phyloP scores from a whole-genome alignment of 2,888 invertebrate genomes.

The Rhagophthalmus giganteus region DNA sequence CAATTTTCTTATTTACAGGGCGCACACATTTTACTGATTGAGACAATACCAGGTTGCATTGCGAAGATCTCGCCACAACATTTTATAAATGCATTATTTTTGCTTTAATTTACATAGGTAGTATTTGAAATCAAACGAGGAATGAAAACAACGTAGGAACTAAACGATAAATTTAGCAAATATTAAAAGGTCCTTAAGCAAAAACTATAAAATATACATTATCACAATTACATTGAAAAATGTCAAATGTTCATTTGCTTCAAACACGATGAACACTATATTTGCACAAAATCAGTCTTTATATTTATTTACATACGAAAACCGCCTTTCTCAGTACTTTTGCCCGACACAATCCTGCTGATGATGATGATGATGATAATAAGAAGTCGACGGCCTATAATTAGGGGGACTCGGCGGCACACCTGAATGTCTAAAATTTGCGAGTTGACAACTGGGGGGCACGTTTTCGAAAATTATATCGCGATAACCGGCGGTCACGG shows the following conservation, averaged over 20 bases:
- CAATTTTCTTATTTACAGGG: slow-evolving; percentile 43
- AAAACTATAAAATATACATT: slow-evolving; percentile 17
- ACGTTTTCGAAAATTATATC: slow-evolving; percentile 54
- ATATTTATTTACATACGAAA: slow-evolving; percentile 33
- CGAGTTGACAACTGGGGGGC: slow-evolving; percentile 55
- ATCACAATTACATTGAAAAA: slow-evolving; percentile 42
- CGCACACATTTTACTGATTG: slow-evolving; percentile 35
- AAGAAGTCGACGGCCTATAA: slow-evolving; percentile 58
- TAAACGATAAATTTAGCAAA: slow-evolving; percentile 3
- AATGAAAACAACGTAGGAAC: slow-evolving; percentile 29
- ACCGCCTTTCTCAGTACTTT: slow-evolving; percentile 49
- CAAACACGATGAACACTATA: slow-evolving; percentile 14
- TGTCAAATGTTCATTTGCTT: slow-evolving; percentile 32
- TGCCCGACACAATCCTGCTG: slow-evolving; percentile 65
- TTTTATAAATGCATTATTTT: slow-evolving; percentile 43
- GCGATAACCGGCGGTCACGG: slow-evolving; percentile 43
- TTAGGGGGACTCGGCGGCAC: slow-evolving; percentile 59
- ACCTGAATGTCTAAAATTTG: slow-evolving; percentile 56
- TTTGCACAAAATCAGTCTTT: slow-evolving; percentile 40
- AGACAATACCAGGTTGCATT: slow-evolving; percentile 23
- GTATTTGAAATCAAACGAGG: slow-evolving; percentile 16
- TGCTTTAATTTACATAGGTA: slow-evolving; percentile 1
- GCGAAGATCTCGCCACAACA: slow-evolving; percentile 32
- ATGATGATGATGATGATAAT: slow-evolving; percentile 61
- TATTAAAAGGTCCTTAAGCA: slow-evolving; percentile 7